phyloP scores from a whole-genome alignment of 2,113 vertebrate genomes.

The Chamaetylas fuelleborni region DNA sequence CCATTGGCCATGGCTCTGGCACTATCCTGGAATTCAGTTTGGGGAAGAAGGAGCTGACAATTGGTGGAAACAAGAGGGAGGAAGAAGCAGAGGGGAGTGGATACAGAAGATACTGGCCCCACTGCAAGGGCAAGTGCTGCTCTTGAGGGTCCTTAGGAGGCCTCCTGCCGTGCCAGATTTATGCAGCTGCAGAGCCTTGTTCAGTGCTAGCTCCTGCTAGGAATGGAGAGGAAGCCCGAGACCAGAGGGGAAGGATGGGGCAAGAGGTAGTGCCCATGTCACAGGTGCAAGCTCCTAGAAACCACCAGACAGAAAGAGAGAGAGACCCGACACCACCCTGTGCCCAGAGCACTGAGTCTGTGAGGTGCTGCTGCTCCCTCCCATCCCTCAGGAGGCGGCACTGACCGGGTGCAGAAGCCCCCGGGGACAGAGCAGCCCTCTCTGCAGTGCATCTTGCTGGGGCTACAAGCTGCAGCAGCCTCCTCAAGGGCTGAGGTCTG shows the following conservation, averaged over 20 bases:
- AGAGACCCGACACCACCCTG: neutral
- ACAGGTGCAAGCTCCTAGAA: neutral
- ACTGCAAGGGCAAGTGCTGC: neutral
- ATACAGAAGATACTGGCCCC: neutral
- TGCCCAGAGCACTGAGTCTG: fast-evolving
- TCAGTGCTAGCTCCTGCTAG: neutral
- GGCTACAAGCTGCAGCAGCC: neutral
- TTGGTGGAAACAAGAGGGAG: neutral
- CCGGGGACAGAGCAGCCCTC: neutral
- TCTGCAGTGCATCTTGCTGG: neutral
- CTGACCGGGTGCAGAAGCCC: neutral
- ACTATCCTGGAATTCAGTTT: neutral
- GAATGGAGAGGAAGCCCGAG: neutral
- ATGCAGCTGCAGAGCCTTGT: neutral
- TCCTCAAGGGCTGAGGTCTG: neutral
- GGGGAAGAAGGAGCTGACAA: neutral
- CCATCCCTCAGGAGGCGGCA: fast-evolving
- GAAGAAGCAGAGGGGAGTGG: neutral
- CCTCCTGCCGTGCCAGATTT: neutral
- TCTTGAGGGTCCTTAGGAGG: neutral
- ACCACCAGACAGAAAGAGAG: neutral
- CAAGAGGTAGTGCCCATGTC: neutral
- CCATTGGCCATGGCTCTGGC: neutral
- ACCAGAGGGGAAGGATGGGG: neutral
- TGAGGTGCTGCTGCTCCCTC: neutral